Base-by-base conservation (phyloP, 2,888 invertebrate species). In the Ectobius pallidus region DNA sequence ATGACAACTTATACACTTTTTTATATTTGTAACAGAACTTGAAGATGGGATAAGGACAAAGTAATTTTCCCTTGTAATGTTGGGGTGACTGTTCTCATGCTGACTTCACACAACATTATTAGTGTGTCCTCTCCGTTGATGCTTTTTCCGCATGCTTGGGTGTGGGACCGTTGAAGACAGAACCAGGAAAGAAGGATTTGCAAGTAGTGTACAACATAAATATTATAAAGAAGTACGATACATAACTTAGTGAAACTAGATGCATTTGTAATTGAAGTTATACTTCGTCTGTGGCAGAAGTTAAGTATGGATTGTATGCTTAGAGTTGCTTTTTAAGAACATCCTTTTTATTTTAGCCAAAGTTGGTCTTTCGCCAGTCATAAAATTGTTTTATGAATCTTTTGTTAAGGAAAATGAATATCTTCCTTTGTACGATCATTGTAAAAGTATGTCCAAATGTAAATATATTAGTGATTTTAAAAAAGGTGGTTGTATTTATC, bases 381-480 rank as follows among this genome's bases (percentile, higher is more conserved):
- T 58, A 58, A 32, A 30, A 2, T 58, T 58, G 58, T 58, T 22
- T 58, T 27, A 11, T 22, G 1, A 20, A 20, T 25, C 14, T 25
- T 52, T 52, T 52, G 27, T 58, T 58, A 30, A 58, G 30, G 58
- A 30, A 25, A 30, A 58, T 32, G 27, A 30, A 58, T 58, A 58
- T 30, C 58, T 32, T 58, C 58, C 58, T 58, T 58, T 58, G 58
- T 30, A 58, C 58, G 30, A 30, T 58, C 30, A 30, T 58, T 58
- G 58, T 58, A 58, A 58, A 58, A n/a, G 58, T 58, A 30, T 58
- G 58, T 30, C 58, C 58, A 30, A 58, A 58, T 58, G 58, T 58
- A 58, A 58, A 58, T 58, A 58, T 58, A 58, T 1, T 58, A 30
- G 30, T 46, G 30, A 58, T 58, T 58, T 27, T 30, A 30, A 58